phyloP scores from a whole-genome alignment of 64 coral and sea anemone genomes.

The Stylophora pistillata region DNA sequence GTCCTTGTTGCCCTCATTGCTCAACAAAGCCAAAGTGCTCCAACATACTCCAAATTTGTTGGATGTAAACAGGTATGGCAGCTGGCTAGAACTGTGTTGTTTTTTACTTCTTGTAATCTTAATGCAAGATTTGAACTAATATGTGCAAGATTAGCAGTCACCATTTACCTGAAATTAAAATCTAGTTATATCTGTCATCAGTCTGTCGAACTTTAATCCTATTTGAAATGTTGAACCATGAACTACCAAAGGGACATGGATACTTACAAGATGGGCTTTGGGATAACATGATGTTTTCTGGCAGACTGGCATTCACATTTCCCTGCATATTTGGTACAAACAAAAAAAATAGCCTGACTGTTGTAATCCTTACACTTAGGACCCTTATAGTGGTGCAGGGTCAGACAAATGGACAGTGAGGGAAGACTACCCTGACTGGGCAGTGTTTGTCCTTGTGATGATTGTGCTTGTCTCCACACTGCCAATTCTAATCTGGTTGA shows the following conservation, averaged over 20 bases:
- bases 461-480: constrained; percentile 89
- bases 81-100: background rate
- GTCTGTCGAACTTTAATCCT: too few relatives aligned
- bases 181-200: too few relatives aligned
- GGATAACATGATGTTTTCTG: too few relatives aligned
- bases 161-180: too few relatives aligned
- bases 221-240: too few relatives aligned
- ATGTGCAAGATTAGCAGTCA: too few relatives aligned
- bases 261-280: too few relatives aligned
- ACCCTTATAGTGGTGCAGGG: constrained; percentile 49
- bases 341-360: background rate
- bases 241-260: too few relatives aligned
- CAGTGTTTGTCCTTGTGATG: constrained; percentile 65
- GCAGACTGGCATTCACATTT: too few relatives aligned
- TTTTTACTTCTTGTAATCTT: too few relatives aligned
- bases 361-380: background rate
- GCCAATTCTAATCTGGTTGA: constrained; percentile 80
- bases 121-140: too few relatives aligned
- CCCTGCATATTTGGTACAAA: background rate
- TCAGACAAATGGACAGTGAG: constrained; percentile 15
- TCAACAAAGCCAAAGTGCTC: constrained; percentile 70
- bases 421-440: constrained; percentile 64
- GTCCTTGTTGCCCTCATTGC: constrained; percentile 79
- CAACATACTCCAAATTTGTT: constrained; percentile 82
- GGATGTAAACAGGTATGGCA: constrained; percentile 66